Percentiles rank a stretch among this genome's conserved stretches.
Conservation (phyloP, 2,113 vertebrate genomes). For the Psammodynastes pulverulentus region DNA sequence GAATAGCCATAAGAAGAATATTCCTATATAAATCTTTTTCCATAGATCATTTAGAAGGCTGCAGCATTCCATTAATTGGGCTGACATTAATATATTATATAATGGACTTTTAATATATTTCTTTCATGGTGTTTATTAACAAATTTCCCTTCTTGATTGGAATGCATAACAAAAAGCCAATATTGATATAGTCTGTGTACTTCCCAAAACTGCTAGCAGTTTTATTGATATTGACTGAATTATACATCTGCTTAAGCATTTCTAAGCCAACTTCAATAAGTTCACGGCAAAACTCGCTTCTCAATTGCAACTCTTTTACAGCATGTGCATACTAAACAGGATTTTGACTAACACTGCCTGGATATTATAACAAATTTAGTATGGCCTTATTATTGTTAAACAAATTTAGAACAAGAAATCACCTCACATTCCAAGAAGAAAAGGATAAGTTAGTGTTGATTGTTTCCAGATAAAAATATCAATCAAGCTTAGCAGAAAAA, state of each 20-base stretch:
- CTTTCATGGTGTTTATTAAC: neutral
- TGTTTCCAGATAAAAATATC: slow-evolving; percentile 67
- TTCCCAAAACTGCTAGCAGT: slow-evolving; percentile 8
- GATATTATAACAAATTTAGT: slow-evolving; percentile 41
- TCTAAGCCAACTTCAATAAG: slow-evolving; percentile 22
- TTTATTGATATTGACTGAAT: slow-evolving; percentile 9
- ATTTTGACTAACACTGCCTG: slow-evolving; percentile 14
- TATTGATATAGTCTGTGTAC: neutral
- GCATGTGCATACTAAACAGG: neutral
- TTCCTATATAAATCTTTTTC: neutral
- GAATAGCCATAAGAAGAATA: neutral
- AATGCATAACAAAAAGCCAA: slow-evolving; percentile 8
- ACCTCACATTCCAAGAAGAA: slow-evolving; percentile 51
- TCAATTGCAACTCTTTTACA: slow-evolving; percentile 39
- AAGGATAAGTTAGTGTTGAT: slow-evolving; percentile 59
- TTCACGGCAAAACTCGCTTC: slow-evolving; percentile 23
- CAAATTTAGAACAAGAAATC: slow-evolving; percentile 52
- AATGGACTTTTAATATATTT: neutral
- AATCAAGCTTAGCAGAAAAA: slow-evolving; percentile 34
- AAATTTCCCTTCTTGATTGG: neutral
- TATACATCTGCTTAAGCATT: slow-evolving; percentile 1
- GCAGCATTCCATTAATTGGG: neutral
- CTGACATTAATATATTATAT: neutral
- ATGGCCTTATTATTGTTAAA: slow-evolving; percentile 41
- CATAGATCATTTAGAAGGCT: neutral